Evolutionary conservation across 2,797 vertebrate species (phyloP).

Genomic region (Neosalanx taihuensis): DNA sequence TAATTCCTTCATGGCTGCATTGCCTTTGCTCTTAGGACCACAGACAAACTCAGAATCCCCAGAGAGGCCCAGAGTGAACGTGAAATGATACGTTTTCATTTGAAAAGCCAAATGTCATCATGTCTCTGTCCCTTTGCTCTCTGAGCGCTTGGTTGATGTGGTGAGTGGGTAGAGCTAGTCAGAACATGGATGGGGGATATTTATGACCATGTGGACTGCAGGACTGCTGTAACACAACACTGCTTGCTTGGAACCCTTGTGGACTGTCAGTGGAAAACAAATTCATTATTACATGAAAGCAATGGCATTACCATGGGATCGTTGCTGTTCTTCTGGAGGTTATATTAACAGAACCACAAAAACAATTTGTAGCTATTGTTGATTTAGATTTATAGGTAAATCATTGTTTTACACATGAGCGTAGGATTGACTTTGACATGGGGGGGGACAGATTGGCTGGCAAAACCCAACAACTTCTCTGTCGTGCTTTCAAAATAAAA

Average conservation of each 20-base stretch:
- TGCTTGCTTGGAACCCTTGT: constrained; percentile 66
- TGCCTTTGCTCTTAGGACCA: constrained; percentile 49
- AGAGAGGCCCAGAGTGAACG: constrained; percentile 51
- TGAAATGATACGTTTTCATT: constrained; percentile 77
- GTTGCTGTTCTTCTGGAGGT: constrained; percentile 38
- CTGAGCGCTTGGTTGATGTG: constrained; percentile 73
- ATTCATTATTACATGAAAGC: constrained; percentile 56
- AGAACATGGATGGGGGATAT: constrained; percentile 72
- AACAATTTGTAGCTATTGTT: constrained; percentile 14
- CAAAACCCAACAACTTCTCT: too few species aligned
- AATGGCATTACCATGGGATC: constrained; percentile 41
- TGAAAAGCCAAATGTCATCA: constrained; percentile 72
- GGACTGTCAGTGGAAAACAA: constrained; percentile 51
- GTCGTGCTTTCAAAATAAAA: too few species aligned
- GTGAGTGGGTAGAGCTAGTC: constrained; percentile 73
- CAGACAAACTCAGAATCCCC: constrained; percentile 56
- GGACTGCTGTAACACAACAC: constrained; percentile 65
- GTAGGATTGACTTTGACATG: too few species aligned
- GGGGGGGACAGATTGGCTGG: too few species aligned
- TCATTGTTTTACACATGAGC: too few species aligned
- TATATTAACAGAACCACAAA: constrained; percentile 35
- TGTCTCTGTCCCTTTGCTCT: constrained; percentile 70
- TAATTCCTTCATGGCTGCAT: constrained; percentile 60
- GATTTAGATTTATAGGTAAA: background rate
- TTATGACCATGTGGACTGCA: constrained; percentile 70